Base-by-base conservation (phyloP, 2,888 invertebrate genomes). In the Ophioninae sp. region DNA sequence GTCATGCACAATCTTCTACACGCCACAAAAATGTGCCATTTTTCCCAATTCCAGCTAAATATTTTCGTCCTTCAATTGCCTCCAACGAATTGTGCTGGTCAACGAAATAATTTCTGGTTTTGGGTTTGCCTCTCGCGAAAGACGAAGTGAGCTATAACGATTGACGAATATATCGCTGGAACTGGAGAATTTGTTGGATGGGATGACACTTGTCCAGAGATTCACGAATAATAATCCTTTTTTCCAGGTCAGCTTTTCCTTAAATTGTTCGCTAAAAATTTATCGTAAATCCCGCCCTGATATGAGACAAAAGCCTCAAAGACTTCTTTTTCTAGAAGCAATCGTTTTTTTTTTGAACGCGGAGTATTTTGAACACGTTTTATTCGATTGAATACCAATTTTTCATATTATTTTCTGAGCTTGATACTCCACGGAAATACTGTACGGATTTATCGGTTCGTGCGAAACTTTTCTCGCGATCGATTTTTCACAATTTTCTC, bases 401-500 rank as follows among this genome's bases (percentile, higher is more conserved):
- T 17, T 50, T 50, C 6, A 17, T 6, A 13, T 17, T 50, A 17
- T 50, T 17, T 50, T 44, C 44, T 13, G 10, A 44, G 13, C 13
- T 50, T 13, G 13, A 50, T 50, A 17, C 5, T 50, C 17, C 5
- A 5, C 17, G 13, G 44, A 17, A 68, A 44, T 50, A 68, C 21
- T 68, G 44, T 30, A 68, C 13, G 23, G 21, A 44, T 17, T 41
- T 68, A 44, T 17, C 7, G 17, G 23, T 68, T 23, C 50, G 23
- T 50, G 7, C 23, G n/a, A 61, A 6, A 50, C 13, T 50, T 17
- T 10, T 10, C 2, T 3, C 50, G 17, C 44, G 37, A 70, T 13
- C 56, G 20, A 57, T 72, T 61, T 41, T 39, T 41, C 44, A 44
- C 72, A 61, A 61, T 72, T 23, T 13, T 72, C 41, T n/a, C 6